Conservation (phyloP, 2,888 invertebrate species). For the Dicyrtomina minuta region DNA sequence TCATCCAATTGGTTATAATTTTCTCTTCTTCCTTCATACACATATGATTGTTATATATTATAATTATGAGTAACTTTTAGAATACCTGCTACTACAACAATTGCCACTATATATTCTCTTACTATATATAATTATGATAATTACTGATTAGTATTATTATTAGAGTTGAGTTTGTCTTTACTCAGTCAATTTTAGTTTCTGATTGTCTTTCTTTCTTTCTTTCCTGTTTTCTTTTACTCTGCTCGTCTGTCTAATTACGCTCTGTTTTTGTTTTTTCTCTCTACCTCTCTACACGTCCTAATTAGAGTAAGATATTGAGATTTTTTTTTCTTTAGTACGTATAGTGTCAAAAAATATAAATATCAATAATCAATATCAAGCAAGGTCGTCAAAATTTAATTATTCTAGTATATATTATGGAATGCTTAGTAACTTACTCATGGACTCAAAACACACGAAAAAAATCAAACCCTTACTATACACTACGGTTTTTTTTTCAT, state of each 20-base stretch:
- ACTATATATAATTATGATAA: background rate
- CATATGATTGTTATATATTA: conserved; percentile 13
- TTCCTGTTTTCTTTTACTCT: too few relatives aligned
- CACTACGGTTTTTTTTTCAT: conserved; percentile 8
- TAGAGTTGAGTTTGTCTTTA: background rate
- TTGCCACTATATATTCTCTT: background rate
- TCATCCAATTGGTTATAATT: conserved; percentile 36
- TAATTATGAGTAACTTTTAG: background rate
- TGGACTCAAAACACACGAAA: conserved; percentile 6
- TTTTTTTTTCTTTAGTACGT: background rate
- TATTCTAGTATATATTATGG: background rate
- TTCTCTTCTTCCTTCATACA: conserved; percentile 32
- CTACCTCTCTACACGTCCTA: conserved; percentile 15
- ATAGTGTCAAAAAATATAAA: background rate
- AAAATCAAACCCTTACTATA: background rate
- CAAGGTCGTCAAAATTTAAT: too few relatives aligned
- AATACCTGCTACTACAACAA: background rate
- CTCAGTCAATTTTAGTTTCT: background rate
- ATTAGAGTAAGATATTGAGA: conserved; percentile 21
- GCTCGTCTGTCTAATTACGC: too few relatives aligned
- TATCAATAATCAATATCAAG: too few relatives aligned
- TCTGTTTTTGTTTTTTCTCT: too few relatives aligned
- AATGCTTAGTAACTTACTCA: conserved; percentile 6
- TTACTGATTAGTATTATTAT: conserved; percentile 2
- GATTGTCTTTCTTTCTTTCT: too few relatives aligned